Conservation (phyloP, 2,113 vertebrate species). For the Sander vitreus region DNA sequence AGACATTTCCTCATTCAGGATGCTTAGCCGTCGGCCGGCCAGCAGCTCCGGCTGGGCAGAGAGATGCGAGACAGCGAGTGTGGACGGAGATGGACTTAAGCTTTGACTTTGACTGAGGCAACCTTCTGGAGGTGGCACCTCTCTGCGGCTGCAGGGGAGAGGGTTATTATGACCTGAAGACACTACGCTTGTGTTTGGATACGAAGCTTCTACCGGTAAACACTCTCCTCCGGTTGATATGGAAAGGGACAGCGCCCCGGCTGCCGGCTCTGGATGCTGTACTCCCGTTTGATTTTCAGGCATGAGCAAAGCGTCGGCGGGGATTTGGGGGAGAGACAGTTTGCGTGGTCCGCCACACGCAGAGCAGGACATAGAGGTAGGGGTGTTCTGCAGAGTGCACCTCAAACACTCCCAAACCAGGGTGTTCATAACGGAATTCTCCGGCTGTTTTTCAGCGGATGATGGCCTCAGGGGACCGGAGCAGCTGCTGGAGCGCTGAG, state of each 20-base stretch:
- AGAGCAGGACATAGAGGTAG: conserved; percentile 88
- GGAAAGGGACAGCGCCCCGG: conserved; percentile 15
- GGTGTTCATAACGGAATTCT: not conserved
- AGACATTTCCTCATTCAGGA: conserved; percentile 59
- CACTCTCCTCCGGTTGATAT: conserved; percentile 39
- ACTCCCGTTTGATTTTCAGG: conserved; percentile 7
- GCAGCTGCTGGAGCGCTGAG: conserved; percentile 69
- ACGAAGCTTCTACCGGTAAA: conserved; percentile 33
- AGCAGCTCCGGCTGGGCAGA: conserved; percentile 52
- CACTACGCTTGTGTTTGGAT: not conserved
- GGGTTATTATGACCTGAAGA: conserved; percentile 84
- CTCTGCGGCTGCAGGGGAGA: conserved; percentile 88
- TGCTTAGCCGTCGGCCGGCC: conserved; percentile 69
- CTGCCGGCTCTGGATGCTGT: not conserved
- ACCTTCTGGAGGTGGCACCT: conserved; percentile 83
- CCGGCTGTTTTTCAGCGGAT: not conserved
- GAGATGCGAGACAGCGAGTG: not conserved
- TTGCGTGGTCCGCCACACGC: conserved; percentile 90
- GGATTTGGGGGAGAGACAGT: conserved; percentile 91
- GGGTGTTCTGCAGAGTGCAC: conserved; percentile 90
- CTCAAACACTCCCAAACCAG: conserved; percentile 88
- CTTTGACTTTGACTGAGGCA: conserved; percentile 13
- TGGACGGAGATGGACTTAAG: conserved; percentile 24
- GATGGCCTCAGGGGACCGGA: conserved; percentile 75
- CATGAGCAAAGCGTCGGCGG: conserved; percentile 87